phyloP scores from a whole-genome alignment of 2,888 invertebrate species.

The Neoitamus cyanurus region DNA sequence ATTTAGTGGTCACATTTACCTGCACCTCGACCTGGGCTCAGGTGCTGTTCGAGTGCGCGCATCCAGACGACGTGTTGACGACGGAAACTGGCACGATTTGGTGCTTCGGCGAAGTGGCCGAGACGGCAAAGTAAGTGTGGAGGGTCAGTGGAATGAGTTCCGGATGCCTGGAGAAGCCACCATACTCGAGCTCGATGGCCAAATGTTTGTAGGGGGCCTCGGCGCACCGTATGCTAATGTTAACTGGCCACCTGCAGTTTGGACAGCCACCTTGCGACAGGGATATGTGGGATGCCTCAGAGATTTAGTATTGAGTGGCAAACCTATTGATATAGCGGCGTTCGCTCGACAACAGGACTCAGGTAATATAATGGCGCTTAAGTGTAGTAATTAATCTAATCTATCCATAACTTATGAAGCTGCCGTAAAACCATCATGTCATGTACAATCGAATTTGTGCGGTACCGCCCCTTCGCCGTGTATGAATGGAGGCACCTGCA shows the following conservation, averaged over 20 bases:
- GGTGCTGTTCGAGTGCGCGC: constrained; percentile 89
- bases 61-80: constrained; percentile 84
- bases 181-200: constrained; percentile 87
- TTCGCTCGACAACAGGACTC: constrained; percentile 91
- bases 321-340: constrained; percentile 87
- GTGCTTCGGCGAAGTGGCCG: constrained; percentile 83
- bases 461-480: constrained; percentile 87
- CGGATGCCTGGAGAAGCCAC: constrained; percentile 90
- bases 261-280: constrained; percentile 89
- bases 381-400: constrained; percentile 29
- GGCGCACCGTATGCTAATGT: constrained; percentile 82
- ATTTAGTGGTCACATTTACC: constrained; percentile 91
- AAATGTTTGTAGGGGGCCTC: constrained; percentile 89
- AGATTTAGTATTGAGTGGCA: constrained; percentile 88
- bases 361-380: constrained; percentile 68
- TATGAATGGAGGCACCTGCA: constrained; percentile 87
- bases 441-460: constrained; percentile 83
- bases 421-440: constrained; percentile 89
- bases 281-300: constrained; percentile 95
- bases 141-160: constrained; percentile 88
- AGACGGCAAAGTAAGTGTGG: constrained; percentile 89
- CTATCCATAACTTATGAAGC: constrained; percentile 68
- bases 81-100: constrained; percentile 93
- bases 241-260: constrained; percentile 84
- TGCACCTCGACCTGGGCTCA: constrained; percentile 92